Percentiles rank a stretch among this genome's conserved stretches.
Conservation (phyloP, 2,797 vertebrate genomes). For the Chelonia mydas region DNA sequence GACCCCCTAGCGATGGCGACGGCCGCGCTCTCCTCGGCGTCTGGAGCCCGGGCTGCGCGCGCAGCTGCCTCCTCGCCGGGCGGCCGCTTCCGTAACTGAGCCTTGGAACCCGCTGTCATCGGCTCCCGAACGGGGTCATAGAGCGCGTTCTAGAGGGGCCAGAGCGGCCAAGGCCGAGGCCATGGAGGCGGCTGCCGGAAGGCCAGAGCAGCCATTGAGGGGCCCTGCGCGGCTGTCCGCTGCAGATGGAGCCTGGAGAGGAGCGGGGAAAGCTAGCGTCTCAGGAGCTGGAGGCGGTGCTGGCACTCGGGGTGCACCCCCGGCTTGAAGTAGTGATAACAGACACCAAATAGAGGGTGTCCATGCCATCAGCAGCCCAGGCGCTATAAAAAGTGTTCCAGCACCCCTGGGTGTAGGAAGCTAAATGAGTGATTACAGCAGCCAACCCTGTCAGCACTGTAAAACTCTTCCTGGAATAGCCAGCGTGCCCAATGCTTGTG, state of each 20-base stretch:
- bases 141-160: slow-evolving; percentile 8
- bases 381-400: no score
- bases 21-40: slow-evolving; percentile 33
- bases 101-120: slow-evolving; percentile 26
- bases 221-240: slow-evolving; percentile 62
- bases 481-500: neutral
- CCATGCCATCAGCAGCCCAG: no score
- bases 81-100: slow-evolving; percentile 36
- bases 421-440: neutral
- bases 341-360: no score
- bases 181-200: slow-evolving; percentile 63
- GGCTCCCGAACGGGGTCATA: slow-evolving; percentile 18
- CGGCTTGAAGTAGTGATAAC: no score
- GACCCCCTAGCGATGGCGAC: slow-evolving; percentile 75
- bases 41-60: slow-evolving; percentile 69
- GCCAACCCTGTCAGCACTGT: no score
- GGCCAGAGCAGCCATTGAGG: slow-evolving; percentile 70
- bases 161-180: neutral
- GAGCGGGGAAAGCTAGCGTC: neutral
- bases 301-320: no score
- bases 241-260: neutral
- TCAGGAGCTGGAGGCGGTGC: neutral
- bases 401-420: neutral
- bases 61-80: slow-evolving; percentile 7
- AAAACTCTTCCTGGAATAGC: neutral